These are phyloP conservation scores for Bathynomus jamesi DNA, from an alignment of 1,140 invertebrate genomes.

Conservation along the genomic window DNA sequence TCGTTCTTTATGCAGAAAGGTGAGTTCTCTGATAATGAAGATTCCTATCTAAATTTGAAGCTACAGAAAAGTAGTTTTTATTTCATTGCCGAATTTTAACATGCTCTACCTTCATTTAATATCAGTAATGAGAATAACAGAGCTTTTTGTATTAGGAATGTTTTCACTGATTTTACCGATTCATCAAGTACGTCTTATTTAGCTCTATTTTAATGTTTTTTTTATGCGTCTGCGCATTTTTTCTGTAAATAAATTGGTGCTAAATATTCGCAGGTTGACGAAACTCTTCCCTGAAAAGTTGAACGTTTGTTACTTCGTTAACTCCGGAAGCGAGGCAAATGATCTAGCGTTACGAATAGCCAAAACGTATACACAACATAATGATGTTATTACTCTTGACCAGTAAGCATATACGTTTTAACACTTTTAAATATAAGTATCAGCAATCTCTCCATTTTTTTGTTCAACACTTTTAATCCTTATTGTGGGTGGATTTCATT, in stretches of 20 bases:
- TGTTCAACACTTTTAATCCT: too few species aligned
- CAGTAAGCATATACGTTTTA: slow-evolving; percentile 66
- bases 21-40: slow-evolving; percentile 45
- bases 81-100: not conserved
- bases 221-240: too few species aligned
- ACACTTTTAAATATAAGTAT: slow-evolving; percentile 15
- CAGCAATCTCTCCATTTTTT: too few species aligned
- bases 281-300: slow-evolving; percentile 44
- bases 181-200: too few species aligned
- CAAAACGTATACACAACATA: slow-evolving; percentile 72
- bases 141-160: not conserved
- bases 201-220: too few species aligned
- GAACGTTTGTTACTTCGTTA: slow-evolving; percentile 94
- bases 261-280: not conserved
- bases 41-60: not conserved
- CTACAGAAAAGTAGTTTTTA: not conserved
- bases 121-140: not conserved
- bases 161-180: too few species aligned
- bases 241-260: too few species aligned
- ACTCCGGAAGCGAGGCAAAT: slow-evolving; percentile 99
- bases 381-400: slow-evolving; percentile 86
- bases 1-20: slow-evolving; percentile 52
- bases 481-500: too few species aligned
- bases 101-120: not conserved
- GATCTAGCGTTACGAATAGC: slow-evolving; percentile 90